phyloP scores from a whole-genome alignment of 2,797 vertebrate genomes.

The Telmatherina bonti region DNA sequence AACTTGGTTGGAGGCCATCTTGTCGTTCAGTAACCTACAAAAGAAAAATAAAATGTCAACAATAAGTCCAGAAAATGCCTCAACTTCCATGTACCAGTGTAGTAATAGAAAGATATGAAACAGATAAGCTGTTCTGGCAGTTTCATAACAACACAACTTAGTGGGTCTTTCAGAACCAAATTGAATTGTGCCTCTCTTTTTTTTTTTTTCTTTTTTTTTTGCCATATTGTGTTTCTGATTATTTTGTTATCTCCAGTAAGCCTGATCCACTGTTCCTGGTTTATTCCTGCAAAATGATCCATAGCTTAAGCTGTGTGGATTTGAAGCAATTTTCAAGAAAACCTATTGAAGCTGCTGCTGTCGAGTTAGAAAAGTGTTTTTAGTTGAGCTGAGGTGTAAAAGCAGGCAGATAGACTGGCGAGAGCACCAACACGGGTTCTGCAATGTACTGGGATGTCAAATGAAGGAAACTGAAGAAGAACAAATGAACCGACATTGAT shows the following conservation, averaged over 20 bases:
- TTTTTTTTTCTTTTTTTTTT: constrained; percentile 43
- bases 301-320: constrained; percentile 59
- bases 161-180: constrained; percentile 49
- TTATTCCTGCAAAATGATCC: constrained; percentile 60
- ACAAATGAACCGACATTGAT: background rate
- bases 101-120: constrained; percentile 4
- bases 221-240: constrained; percentile 46
- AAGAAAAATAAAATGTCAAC: background rate
- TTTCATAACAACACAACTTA: constrained; percentile 10
- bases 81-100: background rate
- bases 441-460: constrained; percentile 12
- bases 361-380: constrained; percentile 41
- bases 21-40: background rate
- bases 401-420: constrained; percentile 12
- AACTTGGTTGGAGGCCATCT: background rate
- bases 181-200: constrained; percentile 40
- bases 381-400: constrained; percentile 10
- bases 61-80: constrained; percentile 6
- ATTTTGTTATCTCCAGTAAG: constrained; percentile 47
- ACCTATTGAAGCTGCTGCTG: constrained; percentile 45
- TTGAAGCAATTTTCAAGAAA: constrained; percentile 42
- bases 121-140: constrained; percentile 28
- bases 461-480: background rate
- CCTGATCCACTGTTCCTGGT: constrained; percentile 55
- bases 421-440: constrained; percentile 2